phyloP scores from a whole-genome alignment of 2,797 vertebrate species.

The Protosalanx chinensis region DNA sequence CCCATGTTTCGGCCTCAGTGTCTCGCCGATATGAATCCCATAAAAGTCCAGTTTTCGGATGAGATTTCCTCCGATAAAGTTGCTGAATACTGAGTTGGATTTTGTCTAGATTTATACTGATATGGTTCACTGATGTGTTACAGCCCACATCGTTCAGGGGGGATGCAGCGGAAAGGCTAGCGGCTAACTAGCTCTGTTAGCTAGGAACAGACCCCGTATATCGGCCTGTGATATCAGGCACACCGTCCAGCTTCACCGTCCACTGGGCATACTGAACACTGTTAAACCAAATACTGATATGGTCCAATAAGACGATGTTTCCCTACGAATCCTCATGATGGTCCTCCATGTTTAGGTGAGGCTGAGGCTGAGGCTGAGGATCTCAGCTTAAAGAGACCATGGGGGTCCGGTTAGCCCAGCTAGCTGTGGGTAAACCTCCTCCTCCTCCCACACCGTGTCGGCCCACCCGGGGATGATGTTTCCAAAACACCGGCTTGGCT shows the following conservation, averaged over 20 bases:
- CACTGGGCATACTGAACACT: conserved; percentile 49
- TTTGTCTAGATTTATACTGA: conserved; percentile 13
- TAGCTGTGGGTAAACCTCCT: background rate
- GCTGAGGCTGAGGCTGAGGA: background rate
- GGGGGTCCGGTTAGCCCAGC: background rate
- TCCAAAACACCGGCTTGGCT: conserved; percentile 17
- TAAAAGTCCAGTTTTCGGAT: conserved; percentile 53
- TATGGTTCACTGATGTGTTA: conserved; percentile 39
- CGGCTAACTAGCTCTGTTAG: conserved; percentile 45
- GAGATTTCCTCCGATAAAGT: conserved; percentile 42
- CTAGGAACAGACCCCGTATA: conserved; percentile 4
- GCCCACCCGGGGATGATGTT: conserved; percentile 8
- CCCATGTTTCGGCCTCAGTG: conserved; percentile 75
- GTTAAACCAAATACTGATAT: conserved; percentile 7
- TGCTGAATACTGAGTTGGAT: conserved; percentile 8
- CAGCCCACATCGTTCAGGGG: conserved; percentile 47
- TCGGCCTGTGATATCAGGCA: conserved; percentile 53
- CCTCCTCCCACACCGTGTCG: conserved; percentile 6
- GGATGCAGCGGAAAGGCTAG: conserved; percentile 41
- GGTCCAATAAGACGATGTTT: conserved; percentile 11
- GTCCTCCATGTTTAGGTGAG: background rate
- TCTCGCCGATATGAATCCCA: conserved; percentile 64
- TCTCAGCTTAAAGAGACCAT: conserved; percentile 17
- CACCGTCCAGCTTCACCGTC: conserved; percentile 43
- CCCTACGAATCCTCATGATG: conserved; percentile 1